Percentiles rank a stretch among this genome's conserved stretches.
phyloP scores from a whole-genome alignment of 2,113 vertebrate species.

The Pseudorasbora parva region DNA sequence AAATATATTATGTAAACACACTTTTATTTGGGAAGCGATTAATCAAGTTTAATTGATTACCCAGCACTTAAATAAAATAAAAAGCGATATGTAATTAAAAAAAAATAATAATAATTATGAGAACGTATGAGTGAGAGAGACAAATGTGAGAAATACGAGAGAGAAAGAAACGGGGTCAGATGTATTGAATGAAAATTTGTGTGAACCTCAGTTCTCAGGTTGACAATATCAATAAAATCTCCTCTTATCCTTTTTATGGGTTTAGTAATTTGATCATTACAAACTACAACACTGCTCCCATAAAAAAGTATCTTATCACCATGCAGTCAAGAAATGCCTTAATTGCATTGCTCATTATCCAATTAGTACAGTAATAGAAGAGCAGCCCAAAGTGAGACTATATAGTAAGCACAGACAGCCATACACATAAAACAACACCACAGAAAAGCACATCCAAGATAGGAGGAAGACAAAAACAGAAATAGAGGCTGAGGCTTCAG shows the following conservation, averaged over 20 bases:
- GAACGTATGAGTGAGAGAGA: background rate
- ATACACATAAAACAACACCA: background rate
- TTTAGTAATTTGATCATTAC: conserved; percentile 36
- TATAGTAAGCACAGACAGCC: conserved; percentile 2
- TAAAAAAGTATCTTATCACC: conserved; percentile 21
- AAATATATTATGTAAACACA: too few relatives aligned
- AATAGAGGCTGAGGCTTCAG: background rate
- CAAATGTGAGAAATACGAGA: background rate
- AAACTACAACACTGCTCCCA: conserved; percentile 40
- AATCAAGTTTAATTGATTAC: too few relatives aligned
- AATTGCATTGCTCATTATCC: conserved; percentile 30
- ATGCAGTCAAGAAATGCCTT: background rate
- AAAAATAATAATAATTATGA: background rate
- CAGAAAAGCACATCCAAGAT: background rate
- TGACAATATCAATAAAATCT: background rate
- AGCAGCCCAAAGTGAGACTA: background rate
- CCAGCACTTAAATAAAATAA: too few relatives aligned
- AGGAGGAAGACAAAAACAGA: background rate
- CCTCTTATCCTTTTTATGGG: conserved; percentile 26
- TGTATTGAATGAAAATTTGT: background rate
- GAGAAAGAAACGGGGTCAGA: background rate
- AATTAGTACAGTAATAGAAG: conserved; percentile 38
- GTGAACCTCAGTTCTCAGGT: background rate
- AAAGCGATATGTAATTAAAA: too few relatives aligned
- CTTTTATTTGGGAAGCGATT: too few relatives aligned